phyloP scores from a whole-genome alignment of 2,888 invertebrate species.

The Limnephilus marmoratus region DNA sequence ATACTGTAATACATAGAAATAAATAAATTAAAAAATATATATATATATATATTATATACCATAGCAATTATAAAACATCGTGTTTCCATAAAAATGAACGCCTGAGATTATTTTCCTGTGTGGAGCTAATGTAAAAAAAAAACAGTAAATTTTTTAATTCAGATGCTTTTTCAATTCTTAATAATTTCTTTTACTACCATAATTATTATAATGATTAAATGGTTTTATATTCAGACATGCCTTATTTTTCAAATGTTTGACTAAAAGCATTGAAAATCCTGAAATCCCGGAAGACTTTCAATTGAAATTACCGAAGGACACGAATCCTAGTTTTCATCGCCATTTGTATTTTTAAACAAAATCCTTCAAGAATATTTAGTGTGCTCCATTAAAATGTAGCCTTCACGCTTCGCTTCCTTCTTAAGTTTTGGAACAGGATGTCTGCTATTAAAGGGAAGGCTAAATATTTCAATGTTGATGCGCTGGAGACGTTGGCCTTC shows the following conservation, averaged over 20 bases:
- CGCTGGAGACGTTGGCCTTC: neutral
- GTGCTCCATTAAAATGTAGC: neutral
- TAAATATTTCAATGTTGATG: neutral
- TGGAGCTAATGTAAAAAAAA: too few relatives aligned
- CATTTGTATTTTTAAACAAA: neutral
- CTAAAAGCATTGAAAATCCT: neutral
- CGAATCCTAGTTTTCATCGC: neutral
- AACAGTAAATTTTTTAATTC: too few relatives aligned
- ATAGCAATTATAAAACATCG: too few relatives aligned
- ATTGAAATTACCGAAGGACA: neutral
- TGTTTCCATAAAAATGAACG: too few relatives aligned
- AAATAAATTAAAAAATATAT: too few relatives aligned
- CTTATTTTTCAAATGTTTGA: neutral
- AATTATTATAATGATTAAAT: neutral
- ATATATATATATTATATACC: too few relatives aligned
- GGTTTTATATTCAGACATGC: neutral
- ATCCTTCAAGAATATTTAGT: neutral
- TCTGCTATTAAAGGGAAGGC: neutral
- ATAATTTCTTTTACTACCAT: neutral
- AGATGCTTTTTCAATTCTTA: neutral
- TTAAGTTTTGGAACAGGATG: neutral
- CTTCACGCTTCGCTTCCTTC: constrained; percentile 2
- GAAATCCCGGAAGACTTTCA: neutral
- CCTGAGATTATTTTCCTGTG: too few relatives aligned
- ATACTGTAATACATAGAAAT: too few relatives aligned